Conservation (phyloP, 2,113 vertebrate species). For the Eudorcas thomsonii region DNA sequence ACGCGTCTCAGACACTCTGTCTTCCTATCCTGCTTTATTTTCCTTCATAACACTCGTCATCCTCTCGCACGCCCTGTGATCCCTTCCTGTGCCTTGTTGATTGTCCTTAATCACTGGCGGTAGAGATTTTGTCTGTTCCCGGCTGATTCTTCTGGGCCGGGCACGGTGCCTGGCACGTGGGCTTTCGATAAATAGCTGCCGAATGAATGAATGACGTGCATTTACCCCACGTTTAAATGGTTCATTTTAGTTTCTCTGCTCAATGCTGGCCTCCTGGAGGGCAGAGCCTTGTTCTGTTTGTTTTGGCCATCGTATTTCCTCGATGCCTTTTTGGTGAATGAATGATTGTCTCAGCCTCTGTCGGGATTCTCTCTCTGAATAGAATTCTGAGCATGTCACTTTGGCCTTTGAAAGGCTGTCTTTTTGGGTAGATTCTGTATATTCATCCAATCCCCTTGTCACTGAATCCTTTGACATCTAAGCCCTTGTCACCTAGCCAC, state of each 20-base stretch:
- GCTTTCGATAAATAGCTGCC: not conserved
- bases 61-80: rapidly evolving
- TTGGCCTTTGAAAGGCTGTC: not conserved
- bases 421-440: not conserved
- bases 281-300: not conserved
- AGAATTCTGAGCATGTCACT: not conserved
- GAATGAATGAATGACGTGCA: not conserved
- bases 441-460: no score
- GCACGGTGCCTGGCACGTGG: not conserved
- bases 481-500: no score
- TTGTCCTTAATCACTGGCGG: not conserved
- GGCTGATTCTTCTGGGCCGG: not conserved
- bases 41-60: rapidly evolving
- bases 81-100: not conserved
- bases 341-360: not conserved
- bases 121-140: not conserved
- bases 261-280: not conserved
- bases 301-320: not conserved
- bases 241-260: not conserved
- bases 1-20: no score
- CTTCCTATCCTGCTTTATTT: not conserved
- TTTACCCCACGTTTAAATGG: not conserved
- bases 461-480: not conserved
- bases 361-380: not conserved
- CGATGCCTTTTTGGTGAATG: not conserved